Evolutionary conservation across 2,888 invertebrate genomes (phyloP), one percentile per base, ranked within the genome.

Genomic region (Meteorus colon): DNA sequence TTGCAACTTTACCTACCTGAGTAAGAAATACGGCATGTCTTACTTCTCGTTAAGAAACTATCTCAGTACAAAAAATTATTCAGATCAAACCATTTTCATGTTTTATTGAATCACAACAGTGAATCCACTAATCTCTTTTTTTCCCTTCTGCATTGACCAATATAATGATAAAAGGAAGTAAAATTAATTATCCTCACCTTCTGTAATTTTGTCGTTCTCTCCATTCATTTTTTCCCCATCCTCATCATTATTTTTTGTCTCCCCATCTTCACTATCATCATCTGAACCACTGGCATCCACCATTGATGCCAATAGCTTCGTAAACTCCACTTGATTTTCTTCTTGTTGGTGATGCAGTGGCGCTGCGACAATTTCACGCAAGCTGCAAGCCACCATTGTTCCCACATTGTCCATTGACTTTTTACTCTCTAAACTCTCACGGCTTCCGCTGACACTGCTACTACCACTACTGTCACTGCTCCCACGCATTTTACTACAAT

Each of bases 271-370:
- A 3, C 84, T 85, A 6, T 83, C 87, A 37, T 88, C 86, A 27
- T 81, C 72, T 27, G 88, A 86, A 6, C 80, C 81, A 27, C 78
- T 81, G 6, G 86, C 86, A 31, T 85, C 86, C 78, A 87, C 83
- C 86, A 88, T 88, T 78, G 88, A 85, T 82, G 84, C 84, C 24
- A 89, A 79, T 59, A 88, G 82, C 79, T 86, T 87, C 76, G 87
- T 86, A 75, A 88, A 88, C 82, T 89, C 88, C 75, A 87, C 87
- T 73, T 86, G 83, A 77, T 87, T 88, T 81, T 88, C 88, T 70
- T 80, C 82, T 69, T 82, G 81, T 27, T 77, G 79, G 70, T 82
- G 82, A 63, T 72, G 82, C 66, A 73, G 78, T 73, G 78, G 69
- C 73, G 76, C n/a, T 48, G 65, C 14, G 16, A 69, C 75, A 16